Evolutionary conservation across 2,113 vertebrate genomes (phyloP).

Genomic region (Tichodroma muraria): DNA sequence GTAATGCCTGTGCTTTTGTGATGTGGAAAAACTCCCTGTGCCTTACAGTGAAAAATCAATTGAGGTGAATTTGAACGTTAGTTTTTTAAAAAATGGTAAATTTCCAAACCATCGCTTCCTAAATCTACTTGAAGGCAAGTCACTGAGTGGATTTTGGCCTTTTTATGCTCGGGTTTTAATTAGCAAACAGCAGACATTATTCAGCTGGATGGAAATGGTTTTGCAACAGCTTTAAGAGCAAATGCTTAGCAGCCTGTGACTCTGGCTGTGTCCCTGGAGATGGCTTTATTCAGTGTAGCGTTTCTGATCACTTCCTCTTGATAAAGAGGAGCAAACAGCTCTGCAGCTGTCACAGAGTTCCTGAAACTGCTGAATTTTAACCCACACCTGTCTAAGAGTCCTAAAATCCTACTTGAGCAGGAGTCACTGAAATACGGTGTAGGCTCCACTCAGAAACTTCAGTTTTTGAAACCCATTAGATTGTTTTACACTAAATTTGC

Average conservation of each 20-base stretch:
- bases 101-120: neutral
- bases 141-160: neutral
- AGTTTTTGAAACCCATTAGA: neutral
- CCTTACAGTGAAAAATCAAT: neutral
- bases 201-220: conserved; percentile 25
- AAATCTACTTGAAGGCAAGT: neutral
- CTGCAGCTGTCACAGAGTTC: neutral
- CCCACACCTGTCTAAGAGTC: neutral
- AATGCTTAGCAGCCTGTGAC: neutral
- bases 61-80: neutral
- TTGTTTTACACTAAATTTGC: neutral
- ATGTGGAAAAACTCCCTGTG: neutral
- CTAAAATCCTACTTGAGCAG: neutral
- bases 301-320: conserved; percentile 20
- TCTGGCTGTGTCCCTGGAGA: conserved; percentile 9
- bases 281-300: neutral
- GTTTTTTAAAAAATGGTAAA: neutral
- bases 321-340: conserved; percentile 18
- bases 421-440: accelerated
- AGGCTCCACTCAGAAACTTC: neutral
- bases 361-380: neutral
- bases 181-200: conserved; percentile 1
- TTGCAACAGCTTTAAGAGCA: conserved; percentile 7
- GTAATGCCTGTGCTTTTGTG: conserved; percentile 29
- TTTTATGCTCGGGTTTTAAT: conserved; percentile 21